Base-by-base conservation (phyloP, 2,113 vertebrate species). In the Strigops habroptila region DNA sequence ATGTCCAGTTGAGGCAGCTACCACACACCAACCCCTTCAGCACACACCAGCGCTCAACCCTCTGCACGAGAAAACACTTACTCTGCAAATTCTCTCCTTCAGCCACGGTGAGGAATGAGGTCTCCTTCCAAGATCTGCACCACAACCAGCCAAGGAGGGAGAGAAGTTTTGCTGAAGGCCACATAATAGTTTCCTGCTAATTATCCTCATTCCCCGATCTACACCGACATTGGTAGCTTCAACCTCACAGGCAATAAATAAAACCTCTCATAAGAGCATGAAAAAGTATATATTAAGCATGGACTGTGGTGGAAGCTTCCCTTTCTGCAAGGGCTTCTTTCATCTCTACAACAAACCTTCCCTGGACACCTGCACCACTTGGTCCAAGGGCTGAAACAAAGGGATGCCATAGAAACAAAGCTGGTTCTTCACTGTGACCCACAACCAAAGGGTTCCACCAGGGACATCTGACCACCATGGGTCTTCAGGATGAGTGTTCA, bases 51-150 rank as follows among this genome's bases (percentile, higher is more conserved):
- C 9, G 4, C 51, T n/a, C 8, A 13, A 60, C 14, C 35, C 49
- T 14, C 44, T 8, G 0, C 4, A 6, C 1, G 1, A 35, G 55
- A 43, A 65, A 77, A 22, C 2, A 9, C 86, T 53, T 35, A 15
- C 43, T 57, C 77, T 9, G 59, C 73, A 7, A 22, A 59, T 86
- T 30, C 49, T 22, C 46, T 41, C 69, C 69, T 23, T 12, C 31
- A 30, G 86, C 23, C 82, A 59, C 0, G 3, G 10, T 1, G 39
- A 69, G 76, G 63, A 91, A 70, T 2, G 73, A 89, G 73, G 52
- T 76, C 64, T 39, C 73, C 81, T 64, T 23, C 62, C 3, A 31
- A 79, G 51, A 31, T 14, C 1, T 65, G 62, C 55, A 71, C 75
- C n/a, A 22, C 25, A 19, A 12, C n/a, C 55, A 63, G 79, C 82